phyloP scores from a whole-genome alignment of 2,888 invertebrate genomes.

The Temnothorax ravouxi region DNA sequence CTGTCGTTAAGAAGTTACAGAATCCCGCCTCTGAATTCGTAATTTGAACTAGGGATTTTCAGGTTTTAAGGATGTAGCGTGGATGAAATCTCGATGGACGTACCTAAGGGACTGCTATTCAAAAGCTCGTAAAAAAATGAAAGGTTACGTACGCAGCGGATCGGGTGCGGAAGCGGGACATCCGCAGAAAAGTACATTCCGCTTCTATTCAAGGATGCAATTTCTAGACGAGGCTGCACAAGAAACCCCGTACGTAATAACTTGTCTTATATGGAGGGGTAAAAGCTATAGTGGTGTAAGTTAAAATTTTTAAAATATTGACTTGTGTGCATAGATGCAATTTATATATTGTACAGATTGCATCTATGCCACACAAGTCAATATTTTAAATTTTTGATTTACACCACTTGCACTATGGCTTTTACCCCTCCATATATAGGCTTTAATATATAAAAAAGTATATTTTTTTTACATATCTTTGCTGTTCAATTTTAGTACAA shows the following conservation, averaged over 20 bases:
- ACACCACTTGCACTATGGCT: too few species aligned
- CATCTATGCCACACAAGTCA: too few species aligned
- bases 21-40: background rate
- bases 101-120: slow-evolving; percentile 15
- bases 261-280: background rate
- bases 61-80: slow-evolving; percentile 10
- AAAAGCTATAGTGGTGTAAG: too few species aligned
- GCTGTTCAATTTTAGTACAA: too few species aligned
- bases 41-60: slow-evolving; percentile 16
- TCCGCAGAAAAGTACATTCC: slow-evolving; percentile 21
- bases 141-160: slow-evolving; percentile 18
- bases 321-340: too few species aligned
- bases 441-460: too few species aligned
- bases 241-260: slow-evolving; percentile 7
- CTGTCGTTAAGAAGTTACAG: too few species aligned
- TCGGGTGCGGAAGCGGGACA: slow-evolving; percentile 26
- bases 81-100: slow-evolving; percentile 11
- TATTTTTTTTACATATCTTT: too few species aligned
- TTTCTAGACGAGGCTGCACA: slow-evolving; percentile 23
- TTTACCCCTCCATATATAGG: too few species aligned
- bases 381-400: too few species aligned
- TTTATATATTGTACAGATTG: too few species aligned
- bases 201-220: slow-evolving; percentile 26
- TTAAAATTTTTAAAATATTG: too few species aligned
- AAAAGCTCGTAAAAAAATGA: slow-evolving; percentile 25